Percentiles rank a stretch among this genome's conserved stretches.
phyloP scores from a whole-genome alignment of 2,113 vertebrate species.

The Seriola rivoliana region DNA sequence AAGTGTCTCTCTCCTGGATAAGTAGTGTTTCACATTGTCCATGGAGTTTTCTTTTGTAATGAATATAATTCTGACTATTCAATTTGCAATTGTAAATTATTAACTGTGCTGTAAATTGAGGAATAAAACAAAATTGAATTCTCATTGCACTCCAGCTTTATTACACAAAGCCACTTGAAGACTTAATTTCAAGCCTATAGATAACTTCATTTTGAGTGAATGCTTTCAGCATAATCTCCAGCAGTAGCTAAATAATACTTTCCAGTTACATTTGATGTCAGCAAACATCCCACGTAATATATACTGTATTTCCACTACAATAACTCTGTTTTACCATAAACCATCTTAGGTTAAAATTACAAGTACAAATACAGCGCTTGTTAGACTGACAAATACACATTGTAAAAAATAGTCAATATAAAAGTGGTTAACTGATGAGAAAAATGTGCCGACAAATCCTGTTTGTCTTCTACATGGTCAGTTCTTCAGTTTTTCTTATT shows the following conservation, averaged over 20 bases:
- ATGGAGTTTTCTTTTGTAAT: conserved; percentile 29
- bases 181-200: conserved; percentile 11
- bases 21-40: conserved; percentile 11
- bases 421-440: conserved; percentile 46
- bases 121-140: conserved; percentile 64
- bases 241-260: conserved; percentile 65
- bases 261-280: conserved; percentile 56
- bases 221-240: conserved; percentile 15
- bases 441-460: conserved; percentile 52
- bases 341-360: conserved; percentile 23
- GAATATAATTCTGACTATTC: conserved; percentile 24
- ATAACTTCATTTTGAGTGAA: conserved; percentile 11
- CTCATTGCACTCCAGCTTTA: conserved; percentile 4
- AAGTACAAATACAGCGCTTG: conserved; percentile 55
- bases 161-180: background rate
- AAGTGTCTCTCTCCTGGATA: conserved; percentile 8
- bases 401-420: conserved; percentile 44
- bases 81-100: conserved; percentile 61
- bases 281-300: conserved; percentile 22
- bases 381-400: conserved; percentile 48
- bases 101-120: conserved; percentile 42
- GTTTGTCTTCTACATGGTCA: conserved; percentile 39
- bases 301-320: conserved; percentile 1
- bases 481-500: conserved; percentile 65
- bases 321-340: background rate